Evolutionary conservation across 1,140 invertebrate species (phyloP), one percentile per base, ranked within the genome.

Genomic region (Trichonephila clavipes): DNA sequence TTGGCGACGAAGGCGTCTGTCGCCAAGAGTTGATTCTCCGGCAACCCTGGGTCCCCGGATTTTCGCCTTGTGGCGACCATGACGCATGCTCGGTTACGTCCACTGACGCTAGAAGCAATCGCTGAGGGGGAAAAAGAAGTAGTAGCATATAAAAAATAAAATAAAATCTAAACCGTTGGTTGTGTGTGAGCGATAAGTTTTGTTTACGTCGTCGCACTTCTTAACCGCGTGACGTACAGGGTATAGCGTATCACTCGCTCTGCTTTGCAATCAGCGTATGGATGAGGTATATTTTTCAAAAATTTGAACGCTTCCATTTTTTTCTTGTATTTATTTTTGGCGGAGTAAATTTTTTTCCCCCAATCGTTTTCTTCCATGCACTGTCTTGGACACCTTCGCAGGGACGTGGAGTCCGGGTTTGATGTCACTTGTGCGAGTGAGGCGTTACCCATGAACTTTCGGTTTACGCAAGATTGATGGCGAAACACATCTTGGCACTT

Each of bases 171-270:
- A 83, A 61, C 64, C 81, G 90, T 92, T 85, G 77, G 82, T 85
- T 92, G 89, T 90, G 77, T 92, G 89, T 90, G 77, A 85, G 81
- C 81, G 90, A 92, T 92, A 92, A 92, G 90, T 92, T 92, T 92
- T 92, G 90, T 92, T 92, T 92, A 92, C 90, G 90, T 92, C 90
- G 81, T 92, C 82, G 44, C 87, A 64, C 77, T 90, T 59, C 89
- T 28, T 24, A 40, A 28, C 59, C 72, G 81, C 81, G 72, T 92
- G 90, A 83, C 77, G 90, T 90, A 64, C 88, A 61, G 66, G 44
- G 88, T 88, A 40, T 51, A 58, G 40, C 62, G 62, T 69, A 44
- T 90, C 44, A 40, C 61, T 64, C 66, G 66, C 72, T 69, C 44
- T 69, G 69, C 87, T 34, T 19, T 88, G 59, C 62, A 51, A 69